phyloP scores from a whole-genome alignment of 2,888 invertebrate genomes.

The Campopleginae sp. region DNA sequence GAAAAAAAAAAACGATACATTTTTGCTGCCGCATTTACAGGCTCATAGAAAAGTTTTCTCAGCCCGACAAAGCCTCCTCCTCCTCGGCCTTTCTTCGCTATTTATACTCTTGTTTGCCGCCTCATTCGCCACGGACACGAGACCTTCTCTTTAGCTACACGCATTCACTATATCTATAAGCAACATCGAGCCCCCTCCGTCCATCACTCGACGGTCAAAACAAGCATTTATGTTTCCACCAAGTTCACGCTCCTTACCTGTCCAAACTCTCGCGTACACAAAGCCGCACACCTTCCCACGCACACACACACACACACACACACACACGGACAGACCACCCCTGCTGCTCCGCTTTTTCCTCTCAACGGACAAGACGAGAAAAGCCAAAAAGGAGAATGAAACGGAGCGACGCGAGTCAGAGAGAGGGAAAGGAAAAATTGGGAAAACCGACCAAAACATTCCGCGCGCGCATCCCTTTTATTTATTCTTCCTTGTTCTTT shows the following conservation, averaged over 20 bases:
- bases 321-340: constrained; percentile 32
- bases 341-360: constrained; percentile 53
- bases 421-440: background rate
- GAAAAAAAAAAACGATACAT: constrained; percentile 55
- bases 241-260: constrained; percentile 62
- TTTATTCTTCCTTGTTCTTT: constrained; percentile 15
- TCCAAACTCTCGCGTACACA: constrained; percentile 13
- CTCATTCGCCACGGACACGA: constrained; percentile 79
- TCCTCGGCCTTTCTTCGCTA: constrained; percentile 68
- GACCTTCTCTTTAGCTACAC: background rate
- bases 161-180: constrained; percentile 8
- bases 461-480: constrained; percentile 38
- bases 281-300: constrained; percentile 9
- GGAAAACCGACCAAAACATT: constrained; percentile 40
- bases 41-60: constrained; percentile 41
- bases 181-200: constrained; percentile 57
- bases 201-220: constrained; percentile 73
- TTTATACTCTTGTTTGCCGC: constrained; percentile 78
- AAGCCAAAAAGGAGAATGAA: constrained; percentile 9
- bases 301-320: no score
- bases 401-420: background rate
- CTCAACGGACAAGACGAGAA: background rate
- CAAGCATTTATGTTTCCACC: constrained; percentile 75
- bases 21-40: constrained; percentile 3
- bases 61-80: constrained; percentile 32